Evolutionary conservation across 2,888 invertebrate species (phyloP).

Genomic region (Cataglyphis cursor): DNA sequence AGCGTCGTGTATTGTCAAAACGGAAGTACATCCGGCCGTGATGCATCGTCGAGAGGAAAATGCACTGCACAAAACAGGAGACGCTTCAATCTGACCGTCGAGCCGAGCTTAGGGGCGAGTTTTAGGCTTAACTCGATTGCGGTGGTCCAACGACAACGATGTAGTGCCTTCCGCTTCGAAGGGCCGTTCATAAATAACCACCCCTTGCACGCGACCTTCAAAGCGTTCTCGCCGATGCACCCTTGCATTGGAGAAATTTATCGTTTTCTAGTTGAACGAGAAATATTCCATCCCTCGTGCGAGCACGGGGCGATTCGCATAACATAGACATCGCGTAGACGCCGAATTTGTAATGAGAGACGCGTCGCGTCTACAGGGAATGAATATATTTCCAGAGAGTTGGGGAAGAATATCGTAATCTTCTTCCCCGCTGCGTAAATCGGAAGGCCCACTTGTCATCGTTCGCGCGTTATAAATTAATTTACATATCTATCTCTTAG

Average conservation of each 20-base stretch:
- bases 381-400: slow-evolving; percentile 54
- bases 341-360: slow-evolving; percentile 53
- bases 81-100: slow-evolving; percentile 74
- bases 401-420: slow-evolving; percentile 9
- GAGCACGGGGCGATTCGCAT: slow-evolving; percentile 20
- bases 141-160: slow-evolving; percentile 75
- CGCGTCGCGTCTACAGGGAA: slow-evolving; percentile 30
- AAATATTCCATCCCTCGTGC: slow-evolving; percentile 67
- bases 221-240: slow-evolving; percentile 54
- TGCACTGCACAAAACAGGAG: slow-evolving; percentile 62
- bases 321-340: slow-evolving; percentile 36
- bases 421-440: slow-evolving; percentile 12
- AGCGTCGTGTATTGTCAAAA: slow-evolving; percentile 61
- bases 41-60: slow-evolving; percentile 74
- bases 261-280: slow-evolving; percentile 72
- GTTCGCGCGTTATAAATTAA: slow-evolving; percentile 24
- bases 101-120: slow-evolving; percentile 58
- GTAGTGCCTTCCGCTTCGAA: slow-evolving; percentile 70
- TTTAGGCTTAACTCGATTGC: slow-evolving; percentile 81
- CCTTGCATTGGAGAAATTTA: slow-evolving; percentile 68
- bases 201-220: slow-evolving; percentile 63
- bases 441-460: slow-evolving; percentile 10
- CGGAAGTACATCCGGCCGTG: slow-evolving; percentile 70
- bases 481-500: neutral
- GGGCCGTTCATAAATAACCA: slow-evolving; percentile 75